Evolutionary conservation across 2,888 invertebrate species (phyloP), one percentile per base, ranked within the genome.

Genomic region (Plemyria rubiginata): DNA sequence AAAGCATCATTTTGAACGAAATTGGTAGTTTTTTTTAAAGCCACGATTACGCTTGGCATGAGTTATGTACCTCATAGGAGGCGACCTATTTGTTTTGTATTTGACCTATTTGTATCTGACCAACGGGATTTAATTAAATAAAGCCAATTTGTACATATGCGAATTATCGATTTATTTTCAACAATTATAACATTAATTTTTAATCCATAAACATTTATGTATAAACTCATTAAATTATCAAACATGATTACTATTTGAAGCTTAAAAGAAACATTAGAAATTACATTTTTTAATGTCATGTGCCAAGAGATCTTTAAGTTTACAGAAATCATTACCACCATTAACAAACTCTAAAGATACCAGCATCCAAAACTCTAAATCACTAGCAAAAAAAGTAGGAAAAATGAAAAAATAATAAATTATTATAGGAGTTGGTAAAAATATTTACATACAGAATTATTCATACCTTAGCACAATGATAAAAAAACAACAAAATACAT

Each of bases 81-180:
- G 36, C 36, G 2, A 4, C 8, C n/a, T 43, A 13, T 9, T 45
- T 16, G 11, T 16, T 15, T 16, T 45, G 11, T 0, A 11, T 9
- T 16, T 11, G 9, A 28, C 8, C 11, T n/a, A n/a, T n/a, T n/a
- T n/a, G n/a, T n/a, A n/a, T n/a, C n/a, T n/a, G n/a, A 51, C 16
- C 45, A 11, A 16, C 49, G 15, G 45, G 29, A 45, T 63, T 63
- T 65, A 68, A 65, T 65, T 29, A 45, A n/a, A 54, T 67, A 68
- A 77, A 71, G 68, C 68, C 60, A 62, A 55, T n/a, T n/a, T n/a
- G n/a, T n/a, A n/a, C n/a, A n/a, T 55, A 63, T 76, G 63, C 56
- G 68, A 72, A 75, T 73, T 69, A 77, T 72, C 62, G 62, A 75
- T 86, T 87, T 85, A 87, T 87, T 88, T 82, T 77, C 78, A 88